A percentile compares a stretch with the other conserved stretches of the same genome.
These are phyloP conservation scores for Drosophila grimshawi DNA, from an alignment of 1,140 invertebrate species.

Conservation along the genomic window DNA sequence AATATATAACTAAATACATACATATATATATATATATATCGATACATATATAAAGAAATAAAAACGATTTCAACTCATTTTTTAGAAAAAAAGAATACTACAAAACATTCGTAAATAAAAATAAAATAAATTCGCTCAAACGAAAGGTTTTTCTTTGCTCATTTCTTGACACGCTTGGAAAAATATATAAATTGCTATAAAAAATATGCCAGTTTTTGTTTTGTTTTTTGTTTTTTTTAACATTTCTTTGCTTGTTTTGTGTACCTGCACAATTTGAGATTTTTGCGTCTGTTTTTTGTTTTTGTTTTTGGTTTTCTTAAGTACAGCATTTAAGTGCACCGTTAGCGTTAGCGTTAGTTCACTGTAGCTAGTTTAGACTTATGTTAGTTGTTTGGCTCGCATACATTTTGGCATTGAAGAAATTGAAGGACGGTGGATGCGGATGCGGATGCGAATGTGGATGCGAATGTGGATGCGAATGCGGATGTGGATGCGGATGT, in stretches of 20 bases:
- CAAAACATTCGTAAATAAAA: conserved; percentile 42
- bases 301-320: conserved; percentile 51
- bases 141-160: conserved; percentile 64
- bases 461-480: conserved; percentile 36
- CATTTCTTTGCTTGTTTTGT: conserved; percentile 38
- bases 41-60: conserved; percentile 17
- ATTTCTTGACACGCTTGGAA: conserved; percentile 1
- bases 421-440: conserved; percentile 59
- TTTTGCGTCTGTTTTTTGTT: conserved; percentile 42
- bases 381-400: conserved; percentile 26
- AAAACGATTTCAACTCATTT: conserved; percentile 50
- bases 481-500: conserved; percentile 45
- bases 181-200: conserved; percentile 57
- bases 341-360: conserved; percentile 37
- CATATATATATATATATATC: conserved; percentile 7
- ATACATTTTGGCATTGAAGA: conserved; percentile 77
- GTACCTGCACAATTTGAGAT: conserved; percentile 80
- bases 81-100: conserved; percentile 61
- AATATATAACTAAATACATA: conserved; percentile 18
- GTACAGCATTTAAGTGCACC: conserved; percentile 78
- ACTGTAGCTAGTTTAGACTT: conserved; percentile 4
- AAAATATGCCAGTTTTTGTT: conserved; percentile 52
- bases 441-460: conserved; percentile 40
- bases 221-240: neutral
- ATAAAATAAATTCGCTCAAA: conserved; percentile 78